Base-by-base conservation (phyloP, 30 jellyfish, hydroid and myxozoan species). In the Cassiopea xamachana region DNA sequence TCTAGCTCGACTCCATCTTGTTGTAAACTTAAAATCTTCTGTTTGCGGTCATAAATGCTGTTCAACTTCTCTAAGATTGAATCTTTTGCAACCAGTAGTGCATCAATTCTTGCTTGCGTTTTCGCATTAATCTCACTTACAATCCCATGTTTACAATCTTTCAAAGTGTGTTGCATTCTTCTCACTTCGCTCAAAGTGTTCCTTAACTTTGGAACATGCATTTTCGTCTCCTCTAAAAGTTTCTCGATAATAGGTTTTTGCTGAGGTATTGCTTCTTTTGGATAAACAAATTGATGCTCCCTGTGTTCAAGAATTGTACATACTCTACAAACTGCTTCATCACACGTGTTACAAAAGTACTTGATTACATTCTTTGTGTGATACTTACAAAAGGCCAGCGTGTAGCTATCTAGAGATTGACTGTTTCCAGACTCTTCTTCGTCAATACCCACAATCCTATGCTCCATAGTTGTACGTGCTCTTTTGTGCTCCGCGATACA, bases 241-340 rank as follows among this genome's bases (percentile, higher is more conserved):
- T 89, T 93, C 81, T 93, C 98, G 10, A 96, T 96, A 61, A 92
- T 93, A 0, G 97, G 97, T 67, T 89, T 89, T 77, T 96, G 99
- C 73, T 90, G 97, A 7, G 98, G 98, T 1, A 96, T 85, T 19
- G 98, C 99, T 70, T 96, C 98, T 76, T 96, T 92, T 16, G 99
- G 99, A 77, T 92, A 96, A 46, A 96, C 98, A 76, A 96, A 93
- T 89, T 96, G 98, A 82, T 96, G 99, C 71, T 96, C 99, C 58
- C 99, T 80, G 75, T 96, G 99, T 80, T 96, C 98, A 10, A 96
- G 94, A 16, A 96, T 96, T 46, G 99, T 96, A 82, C 99, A 96
- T 0, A 96, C 99, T 45, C 99, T 60, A 83, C 99, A 96, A 64
- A 96, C 99, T 3, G 98, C 98, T 68, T 89, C 98, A 85, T 96